These are phyloP conservation scores for Chrysocyon brachyurus DNA, from an alignment of 2,797 vertebrate species.

Conservation along the genomic window DNA sequence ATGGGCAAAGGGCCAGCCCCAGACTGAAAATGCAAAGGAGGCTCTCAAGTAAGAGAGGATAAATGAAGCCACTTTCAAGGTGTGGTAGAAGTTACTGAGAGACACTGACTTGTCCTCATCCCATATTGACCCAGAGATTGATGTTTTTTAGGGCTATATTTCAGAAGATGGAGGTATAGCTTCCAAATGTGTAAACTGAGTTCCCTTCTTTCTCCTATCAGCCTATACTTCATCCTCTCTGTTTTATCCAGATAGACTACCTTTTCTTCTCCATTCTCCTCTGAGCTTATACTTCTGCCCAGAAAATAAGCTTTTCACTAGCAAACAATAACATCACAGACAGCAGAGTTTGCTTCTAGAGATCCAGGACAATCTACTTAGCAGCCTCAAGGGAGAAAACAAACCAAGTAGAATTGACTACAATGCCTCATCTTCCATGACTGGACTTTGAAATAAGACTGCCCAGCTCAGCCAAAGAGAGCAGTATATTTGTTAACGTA, in stretches of 20 bases:
- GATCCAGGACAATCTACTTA: neutral
- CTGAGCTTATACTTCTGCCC: slow-evolving; percentile 3
- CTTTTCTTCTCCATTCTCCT: neutral
- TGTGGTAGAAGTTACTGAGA: neutral
- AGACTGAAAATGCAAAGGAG: slow-evolving; percentile 1
- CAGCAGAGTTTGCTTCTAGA: neutral
- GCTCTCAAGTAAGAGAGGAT: neutral
- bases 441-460: neutral
- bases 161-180: neutral
- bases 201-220: neutral
- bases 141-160: neutral
- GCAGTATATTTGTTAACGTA: neutral
- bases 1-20: neutral
- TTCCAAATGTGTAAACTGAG: neutral
- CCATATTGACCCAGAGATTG: neutral
- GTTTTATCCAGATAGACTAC: neutral
- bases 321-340: slow-evolving; percentile 7
- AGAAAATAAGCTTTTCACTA: slow-evolving; percentile 6
- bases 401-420: neutral
- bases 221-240: neutral
- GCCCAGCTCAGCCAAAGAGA: neutral
- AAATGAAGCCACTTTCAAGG: neutral
- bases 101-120: neutral
- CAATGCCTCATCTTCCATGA: neutral
- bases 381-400: neutral